These are phyloP conservation scores for Eubasilissa splendida DNA, from an alignment of 2,888 invertebrate genomes.

Conservation along the genomic window DNA sequence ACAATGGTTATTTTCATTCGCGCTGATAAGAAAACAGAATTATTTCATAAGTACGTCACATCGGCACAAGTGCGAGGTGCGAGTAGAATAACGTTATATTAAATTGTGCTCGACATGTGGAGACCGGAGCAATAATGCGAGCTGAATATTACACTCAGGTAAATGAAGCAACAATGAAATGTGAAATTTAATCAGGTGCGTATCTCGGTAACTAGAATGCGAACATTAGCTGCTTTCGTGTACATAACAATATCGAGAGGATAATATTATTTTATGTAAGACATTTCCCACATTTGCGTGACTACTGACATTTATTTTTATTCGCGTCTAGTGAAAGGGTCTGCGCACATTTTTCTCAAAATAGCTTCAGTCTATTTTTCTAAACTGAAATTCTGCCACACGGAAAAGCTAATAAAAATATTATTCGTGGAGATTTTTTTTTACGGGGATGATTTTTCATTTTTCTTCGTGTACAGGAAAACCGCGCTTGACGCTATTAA, in stretches of 20 bases:
- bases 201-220: neutral
- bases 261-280: neutral
- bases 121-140: neutral
- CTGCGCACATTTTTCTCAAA: neutral
- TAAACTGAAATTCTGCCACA: no score
- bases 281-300: constrained; percentile 3
- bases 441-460: no score
- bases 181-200: constrained; percentile 22
- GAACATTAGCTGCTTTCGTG: constrained; percentile 7
- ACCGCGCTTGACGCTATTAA: no score
- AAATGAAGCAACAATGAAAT: constrained; percentile 17
- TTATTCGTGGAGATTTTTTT: no score
- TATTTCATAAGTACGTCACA: neutral
- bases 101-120: neutral
- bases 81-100: neutral
- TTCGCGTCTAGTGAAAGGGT: neutral
- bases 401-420: no score
- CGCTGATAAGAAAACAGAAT: neutral
- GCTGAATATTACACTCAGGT: neutral
- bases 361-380: neutral
- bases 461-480: no score
- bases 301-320: neutral
- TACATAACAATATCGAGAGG: constrained; percentile 12
- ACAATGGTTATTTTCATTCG: no score
- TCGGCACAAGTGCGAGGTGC: neutral